Evolutionary conservation across 2,888 invertebrate genomes (phyloP), one percentile per base, ranked within the genome.

Genomic region (Reticulitermes lucifugus): DNA sequence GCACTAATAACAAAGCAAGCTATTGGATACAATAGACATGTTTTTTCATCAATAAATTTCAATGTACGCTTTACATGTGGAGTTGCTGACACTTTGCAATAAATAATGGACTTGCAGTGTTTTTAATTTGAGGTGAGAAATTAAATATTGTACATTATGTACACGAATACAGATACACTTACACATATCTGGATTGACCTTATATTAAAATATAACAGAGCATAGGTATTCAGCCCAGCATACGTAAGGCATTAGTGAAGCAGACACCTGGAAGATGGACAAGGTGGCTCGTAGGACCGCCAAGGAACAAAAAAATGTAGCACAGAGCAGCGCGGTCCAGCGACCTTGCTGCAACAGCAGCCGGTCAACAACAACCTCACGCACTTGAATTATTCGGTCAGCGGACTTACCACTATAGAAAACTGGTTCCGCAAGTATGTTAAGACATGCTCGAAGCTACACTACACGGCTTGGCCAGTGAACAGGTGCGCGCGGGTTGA

Each of bases 321-420:
- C 25, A 12, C 46, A 12, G 71, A 25, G 5, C 35, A 21, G 75
- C 77, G n/a, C 65, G 65, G 81, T 81, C 81, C 81, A 81, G 70
- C 81, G 81, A 70, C 81, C 81, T 81, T 81, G 81, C 81, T 41
- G 70, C 81, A 21, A n/a, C n/a, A n/a, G 35, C 75, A 21, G 75
- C 29, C 35, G 71, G 71, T 29, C 71, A 59, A n/a, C 59, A 29
- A 79, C 55, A 80, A 5, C 43, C 70, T 81, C 81, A 41, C 43
- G 70, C 81, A 81, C 43, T 43, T 81, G 70, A 81, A 70, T 81
- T 70, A 81, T 43, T 70, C 81, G 81, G 81, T 81, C 81, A 81
- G 29, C 79, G 79, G 77, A 51, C 77, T 77, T 46, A 41, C 73
- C 41, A 73, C 41, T 41, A 51, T 46, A 9, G 41, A 46, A 46